phyloP scores from a whole-genome alignment of 2,888 invertebrate species.

The Synanthedon vespiformis region DNA sequence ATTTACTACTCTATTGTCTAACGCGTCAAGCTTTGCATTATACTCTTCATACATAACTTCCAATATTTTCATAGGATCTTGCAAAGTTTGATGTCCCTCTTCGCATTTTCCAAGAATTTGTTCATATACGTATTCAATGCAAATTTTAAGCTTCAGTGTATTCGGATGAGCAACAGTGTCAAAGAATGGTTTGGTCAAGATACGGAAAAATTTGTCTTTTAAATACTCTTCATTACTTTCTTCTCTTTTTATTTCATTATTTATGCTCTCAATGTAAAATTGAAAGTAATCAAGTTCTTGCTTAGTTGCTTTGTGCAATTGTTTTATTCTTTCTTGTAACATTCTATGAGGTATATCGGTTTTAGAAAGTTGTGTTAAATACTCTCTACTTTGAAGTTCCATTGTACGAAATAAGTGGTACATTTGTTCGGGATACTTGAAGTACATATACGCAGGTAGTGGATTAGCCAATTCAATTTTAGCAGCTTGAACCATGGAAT shows the following conservation, averaged over 20 bases:
- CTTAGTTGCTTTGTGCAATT: conserved; percentile 38
- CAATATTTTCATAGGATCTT: conserved; percentile 59
- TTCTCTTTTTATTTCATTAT: conserved; percentile 45
- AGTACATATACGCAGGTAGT: conserved; percentile 35
- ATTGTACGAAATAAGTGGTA: conserved; percentile 51
- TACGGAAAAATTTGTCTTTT: conserved; percentile 52
- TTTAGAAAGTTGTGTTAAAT: conserved; percentile 49
- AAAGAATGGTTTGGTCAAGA: conserved; percentile 49
- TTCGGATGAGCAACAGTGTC: conserved; percentile 50
- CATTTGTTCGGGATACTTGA: conserved; percentile 45
- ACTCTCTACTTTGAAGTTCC: conserved; percentile 62
- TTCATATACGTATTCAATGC: conserved; percentile 61
- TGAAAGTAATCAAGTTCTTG: conserved; percentile 56
- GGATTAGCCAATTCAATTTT: conserved; percentile 42
- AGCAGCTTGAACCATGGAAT: conserved; percentile 48
- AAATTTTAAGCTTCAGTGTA: conserved; percentile 53
- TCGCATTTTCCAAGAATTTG: conserved; percentile 59
- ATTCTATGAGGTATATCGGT: conserved; percentile 40
- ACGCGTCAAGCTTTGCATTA: conserved; percentile 47
- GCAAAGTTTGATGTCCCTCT: conserved; percentile 52
- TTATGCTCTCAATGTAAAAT: conserved; percentile 48
- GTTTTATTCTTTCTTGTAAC: conserved; percentile 40
- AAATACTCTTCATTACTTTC: conserved; percentile 43
- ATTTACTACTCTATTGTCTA: conserved; percentile 55
- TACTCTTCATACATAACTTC: conserved; percentile 61